These are phyloP conservation scores for Apomyelois bistriatella DNA, from an alignment of 2,888 invertebrate genomes.

Conservation along the genomic window DNA sequence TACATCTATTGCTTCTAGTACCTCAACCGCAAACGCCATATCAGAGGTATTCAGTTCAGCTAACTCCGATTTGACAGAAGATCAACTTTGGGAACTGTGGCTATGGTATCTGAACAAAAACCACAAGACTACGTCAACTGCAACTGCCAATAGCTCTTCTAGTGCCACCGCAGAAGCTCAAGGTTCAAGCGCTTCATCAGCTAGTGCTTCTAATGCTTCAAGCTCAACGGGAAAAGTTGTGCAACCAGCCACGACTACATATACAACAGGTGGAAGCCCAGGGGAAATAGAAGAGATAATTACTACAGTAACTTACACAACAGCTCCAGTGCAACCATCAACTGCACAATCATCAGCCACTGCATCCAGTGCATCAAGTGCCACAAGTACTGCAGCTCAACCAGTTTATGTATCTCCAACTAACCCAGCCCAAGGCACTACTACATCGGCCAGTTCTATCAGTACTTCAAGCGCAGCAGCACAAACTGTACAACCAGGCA, in stretches of 20 bases:
- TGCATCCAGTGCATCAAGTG: neutral
- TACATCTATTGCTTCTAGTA: neutral
- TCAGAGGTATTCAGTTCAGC: neutral
- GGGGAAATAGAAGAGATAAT: neutral
- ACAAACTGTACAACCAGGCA: neutral
- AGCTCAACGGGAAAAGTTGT: neutral
- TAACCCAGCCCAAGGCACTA: neutral
- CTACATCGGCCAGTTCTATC: neutral
- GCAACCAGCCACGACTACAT: neutral
- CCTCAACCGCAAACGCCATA: neutral
- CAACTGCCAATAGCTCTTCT: neutral
- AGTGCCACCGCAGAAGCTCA: neutral
- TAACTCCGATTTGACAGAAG: neutral
- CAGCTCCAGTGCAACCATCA: neutral
- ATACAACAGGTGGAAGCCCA: neutral
- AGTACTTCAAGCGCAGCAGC: neutral
- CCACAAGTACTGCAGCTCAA: neutral
- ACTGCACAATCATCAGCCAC: neutral
- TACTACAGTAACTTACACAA: neutral
- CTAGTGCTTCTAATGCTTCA: neutral
- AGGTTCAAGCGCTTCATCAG: neutral
- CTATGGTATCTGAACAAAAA: neutral
- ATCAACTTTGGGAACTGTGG: conserved; percentile 8
- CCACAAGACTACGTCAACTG: neutral
- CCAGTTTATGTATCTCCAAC: neutral